A percentile compares a stretch with the other conserved stretches of the same genome.
Evolutionary conservation across 2,113 vertebrate species (phyloP).

Genomic region (Elanus axillaris): DNA sequence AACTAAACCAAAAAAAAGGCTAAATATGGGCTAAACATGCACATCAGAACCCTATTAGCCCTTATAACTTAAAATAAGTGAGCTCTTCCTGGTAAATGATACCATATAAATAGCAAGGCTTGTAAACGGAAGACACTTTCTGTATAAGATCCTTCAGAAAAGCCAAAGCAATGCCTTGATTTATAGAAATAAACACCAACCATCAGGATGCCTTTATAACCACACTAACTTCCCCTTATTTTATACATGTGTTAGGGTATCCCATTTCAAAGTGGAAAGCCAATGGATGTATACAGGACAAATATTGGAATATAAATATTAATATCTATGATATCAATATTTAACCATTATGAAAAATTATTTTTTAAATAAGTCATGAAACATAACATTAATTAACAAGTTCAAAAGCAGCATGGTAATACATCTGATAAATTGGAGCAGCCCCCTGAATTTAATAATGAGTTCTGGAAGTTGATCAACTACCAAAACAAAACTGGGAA

Average conservation of each 20-base stretch:
- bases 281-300: neutral
- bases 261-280: neutral
- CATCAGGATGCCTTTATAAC: neutral
- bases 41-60: neutral
- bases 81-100: neutral
- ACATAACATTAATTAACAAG: neutral
- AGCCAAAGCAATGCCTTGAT: neutral
- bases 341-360: neutral
- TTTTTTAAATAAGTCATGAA: neutral
- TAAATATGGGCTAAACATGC: neutral
- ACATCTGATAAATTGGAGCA: neutral
- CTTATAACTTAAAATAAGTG: neutral
- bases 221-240: neutral
- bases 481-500: neutral
- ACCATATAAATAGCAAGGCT: neutral
- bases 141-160: neutral
- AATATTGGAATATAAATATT: neutral
- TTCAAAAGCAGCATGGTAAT: neutral
- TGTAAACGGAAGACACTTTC: neutral
- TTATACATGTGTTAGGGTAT: neutral
- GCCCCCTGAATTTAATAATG: neutral
- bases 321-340: neutral
- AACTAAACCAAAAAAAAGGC: neutral
- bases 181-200: neutral
- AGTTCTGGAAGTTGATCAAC: neutral